These are phyloP conservation scores for Temnothorax unifasciatus DNA, from an alignment of 2,888 invertebrate genomes.

Conservation along the genomic window DNA sequence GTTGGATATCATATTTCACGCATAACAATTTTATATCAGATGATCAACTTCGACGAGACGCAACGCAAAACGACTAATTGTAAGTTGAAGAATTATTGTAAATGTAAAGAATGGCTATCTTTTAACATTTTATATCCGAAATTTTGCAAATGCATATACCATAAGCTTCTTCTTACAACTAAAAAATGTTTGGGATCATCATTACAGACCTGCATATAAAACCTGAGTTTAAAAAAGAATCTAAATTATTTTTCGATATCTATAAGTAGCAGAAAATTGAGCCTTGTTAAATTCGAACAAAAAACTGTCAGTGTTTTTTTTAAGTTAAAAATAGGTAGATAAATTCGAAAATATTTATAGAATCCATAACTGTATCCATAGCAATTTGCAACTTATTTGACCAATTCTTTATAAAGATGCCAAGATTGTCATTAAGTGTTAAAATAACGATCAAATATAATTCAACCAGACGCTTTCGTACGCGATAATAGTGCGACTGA, in stretches of 20 bases:
- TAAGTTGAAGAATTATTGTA: no score
- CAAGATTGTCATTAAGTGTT: not conserved
- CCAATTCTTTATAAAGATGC: not conserved
- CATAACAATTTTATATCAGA: not conserved
- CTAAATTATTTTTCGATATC: not conserved
- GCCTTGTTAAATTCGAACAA: not conserved
- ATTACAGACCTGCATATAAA: not conserved
- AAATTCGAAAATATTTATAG: not conserved
- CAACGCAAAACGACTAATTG: not conserved
- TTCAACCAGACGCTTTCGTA: not conserved
- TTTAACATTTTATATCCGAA: no score
- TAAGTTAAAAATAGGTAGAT: not conserved
- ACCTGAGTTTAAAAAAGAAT: not conserved
- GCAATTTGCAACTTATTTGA: not conserved
- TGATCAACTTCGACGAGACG: not conserved
- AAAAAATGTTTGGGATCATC: not conserved
- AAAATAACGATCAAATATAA: not conserved
- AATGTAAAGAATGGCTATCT: no score
- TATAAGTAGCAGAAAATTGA: not conserved
- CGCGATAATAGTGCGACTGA: not conserved
- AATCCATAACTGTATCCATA: not conserved
- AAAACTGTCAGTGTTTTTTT: not conserved
- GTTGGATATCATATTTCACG: not conserved
- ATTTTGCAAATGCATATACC: not conserved
- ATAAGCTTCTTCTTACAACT: not conserved